Base-by-base conservation (phyloP, 2,888 invertebrate genomes). In the Theretra japonica region DNA sequence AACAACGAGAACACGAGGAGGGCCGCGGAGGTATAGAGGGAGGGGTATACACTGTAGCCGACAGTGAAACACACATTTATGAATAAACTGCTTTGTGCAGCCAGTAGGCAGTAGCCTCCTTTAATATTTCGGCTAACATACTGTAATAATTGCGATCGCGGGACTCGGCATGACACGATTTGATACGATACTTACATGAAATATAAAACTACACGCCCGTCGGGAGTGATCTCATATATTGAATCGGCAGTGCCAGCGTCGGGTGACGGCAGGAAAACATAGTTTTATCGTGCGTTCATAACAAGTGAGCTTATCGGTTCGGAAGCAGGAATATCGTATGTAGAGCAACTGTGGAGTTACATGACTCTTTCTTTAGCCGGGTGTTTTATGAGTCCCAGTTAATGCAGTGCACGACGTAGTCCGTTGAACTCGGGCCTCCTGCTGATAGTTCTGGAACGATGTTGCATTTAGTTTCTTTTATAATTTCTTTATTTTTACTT, bases 281-380 rank as follows among this genome's bases (percentile, higher is more conserved):
- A 68, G 70, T 73, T 78, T 77, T 76, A 76, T 75, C 76, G 70
- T 74, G 75, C 71, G 70, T 73, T 71, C 71, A 65, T 48, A 76
- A 76, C 75, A 65, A 75, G 76, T 75, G 73, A 85, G 82, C 82
- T 91, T 92, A 92, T 91, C 91, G 86, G 72, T 76, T 84, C 86
- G 90, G 90, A 89, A 88, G 85, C 82, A 82, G 79, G 80, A 85
- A 78, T 79, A 75, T 79, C 73, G 77, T 87, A 89, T 87, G 86
- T 88, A 82, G 88, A 86, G 80, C 90, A 84, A 82, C 76, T 76
- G 80, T 79, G 80, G 82, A 82, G 76, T 79, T 86, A 83, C 81
- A 84, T 79, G 77, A 82, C 80, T 82, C 82, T 83, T 84, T 81
- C 82, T 84, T 81, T 82, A 83, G 82, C 79, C 80, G 80, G 79